These are phyloP conservation scores for Leptinotarsa tumamoca DNA, from an alignment of 2,888 invertebrate genomes.

Conservation along the genomic window DNA sequence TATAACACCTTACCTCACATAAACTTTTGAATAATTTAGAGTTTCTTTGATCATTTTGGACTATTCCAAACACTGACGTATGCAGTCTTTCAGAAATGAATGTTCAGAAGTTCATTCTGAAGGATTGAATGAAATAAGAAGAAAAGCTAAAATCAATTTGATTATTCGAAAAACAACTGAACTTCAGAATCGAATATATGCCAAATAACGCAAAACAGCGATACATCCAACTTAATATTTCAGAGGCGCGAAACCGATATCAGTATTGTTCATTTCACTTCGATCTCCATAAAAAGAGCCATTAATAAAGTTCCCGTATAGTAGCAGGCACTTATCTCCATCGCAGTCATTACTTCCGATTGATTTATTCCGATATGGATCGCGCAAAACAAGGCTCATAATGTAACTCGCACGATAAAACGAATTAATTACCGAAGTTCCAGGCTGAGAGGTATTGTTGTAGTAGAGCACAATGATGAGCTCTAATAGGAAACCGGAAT, in stretches of 20 bases:
- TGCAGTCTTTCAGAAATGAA: too few species aligned
- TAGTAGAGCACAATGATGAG: conserved; percentile 40
- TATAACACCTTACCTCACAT: too few species aligned
- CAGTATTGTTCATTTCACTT: conserved; percentile 4
- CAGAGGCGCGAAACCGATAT: background rate
- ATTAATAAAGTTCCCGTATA: conserved; percentile 17
- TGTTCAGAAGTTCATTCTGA: too few species aligned
- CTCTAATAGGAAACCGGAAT: conserved; percentile 35
- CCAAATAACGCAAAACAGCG: background rate
- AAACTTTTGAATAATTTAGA: too few species aligned
- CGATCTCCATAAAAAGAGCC: conserved; percentile 3
- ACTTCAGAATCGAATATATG: too few species aligned
- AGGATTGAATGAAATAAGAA: too few species aligned
- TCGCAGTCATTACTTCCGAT: conserved; percentile 39
- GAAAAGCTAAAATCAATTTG: too few species aligned
- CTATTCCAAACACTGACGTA: too few species aligned
- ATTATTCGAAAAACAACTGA: too few species aligned
- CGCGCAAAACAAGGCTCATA: conserved; percentile 40
- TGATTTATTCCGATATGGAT: conserved; percentile 37
- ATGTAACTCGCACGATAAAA: conserved; percentile 35
- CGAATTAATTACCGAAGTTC: conserved; percentile 44
- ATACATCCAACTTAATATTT: background rate
- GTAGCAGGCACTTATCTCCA: conserved; percentile 22
- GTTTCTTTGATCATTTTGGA: too few species aligned
- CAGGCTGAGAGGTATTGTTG: conserved; percentile 41